phyloP scores from a whole-genome alignment of 2,797 vertebrate genomes.

The Pipistrellus pygmaeus region DNA sequence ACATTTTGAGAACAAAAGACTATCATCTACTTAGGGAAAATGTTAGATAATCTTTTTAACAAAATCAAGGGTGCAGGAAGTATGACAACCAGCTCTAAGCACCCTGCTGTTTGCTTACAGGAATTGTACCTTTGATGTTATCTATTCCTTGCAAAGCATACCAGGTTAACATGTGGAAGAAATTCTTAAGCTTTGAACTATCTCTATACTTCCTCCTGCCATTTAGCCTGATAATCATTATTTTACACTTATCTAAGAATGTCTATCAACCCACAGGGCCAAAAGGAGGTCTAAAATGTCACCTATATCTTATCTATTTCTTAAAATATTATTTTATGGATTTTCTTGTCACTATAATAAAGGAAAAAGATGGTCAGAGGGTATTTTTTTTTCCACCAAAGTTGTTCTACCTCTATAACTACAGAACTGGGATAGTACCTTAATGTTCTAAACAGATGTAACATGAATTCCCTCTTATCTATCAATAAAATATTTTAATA shows the following conservation, averaged over 20 bases:
- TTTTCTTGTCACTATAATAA: neutral
- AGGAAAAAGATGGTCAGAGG: neutral
- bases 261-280: neutral
- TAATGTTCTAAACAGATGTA: neutral
- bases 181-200: neutral
- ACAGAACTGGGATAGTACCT: neutral
- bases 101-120: neutral
- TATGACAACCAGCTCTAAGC: neutral
- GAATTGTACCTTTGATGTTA: neutral
- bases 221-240: neutral
- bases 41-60: neutral
- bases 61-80: neutral
- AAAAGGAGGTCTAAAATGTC: neutral
- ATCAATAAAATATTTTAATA: neutral
- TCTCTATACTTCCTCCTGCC: neutral
- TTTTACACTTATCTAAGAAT: constrained; percentile 17
- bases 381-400: neutral
- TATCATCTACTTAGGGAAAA: neutral
- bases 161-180: neutral
- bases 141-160: neutral
- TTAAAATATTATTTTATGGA: constrained; percentile 30
- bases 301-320: neutral
- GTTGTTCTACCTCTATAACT: neutral
- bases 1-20: neutral
- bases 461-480: constrained; percentile 8